Conservation (phyloP, 2,113 vertebrate genomes). For the Harpagus bidentatus region DNA sequence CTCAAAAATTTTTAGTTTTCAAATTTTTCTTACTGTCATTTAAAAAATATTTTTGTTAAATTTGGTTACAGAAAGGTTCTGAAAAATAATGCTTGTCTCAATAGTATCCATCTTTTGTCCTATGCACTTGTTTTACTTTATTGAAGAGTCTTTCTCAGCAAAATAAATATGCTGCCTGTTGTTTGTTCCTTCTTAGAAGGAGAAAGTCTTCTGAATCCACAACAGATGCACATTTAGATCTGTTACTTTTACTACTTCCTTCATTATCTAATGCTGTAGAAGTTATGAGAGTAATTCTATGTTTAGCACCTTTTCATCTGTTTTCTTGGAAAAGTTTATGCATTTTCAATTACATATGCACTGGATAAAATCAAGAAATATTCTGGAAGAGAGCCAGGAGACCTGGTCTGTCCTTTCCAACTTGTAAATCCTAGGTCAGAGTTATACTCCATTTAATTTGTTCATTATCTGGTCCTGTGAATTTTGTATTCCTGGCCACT, state of each 20-base stretch:
- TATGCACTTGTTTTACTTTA: not conserved
- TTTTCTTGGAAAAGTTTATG: not conserved
- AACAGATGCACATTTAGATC: not conserved
- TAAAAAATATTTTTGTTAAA: not conserved
- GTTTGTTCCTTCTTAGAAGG: not conserved
- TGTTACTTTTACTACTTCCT: not conserved
- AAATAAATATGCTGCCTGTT: not conserved
- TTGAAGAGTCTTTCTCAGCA: not conserved
- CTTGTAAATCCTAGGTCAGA: not conserved
- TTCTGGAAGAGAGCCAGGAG: not conserved
- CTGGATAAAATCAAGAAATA: not conserved
- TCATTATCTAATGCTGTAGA: not conserved
- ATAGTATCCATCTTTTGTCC: not conserved
- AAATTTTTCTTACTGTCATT: not conserved
- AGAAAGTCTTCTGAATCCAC: not conserved
- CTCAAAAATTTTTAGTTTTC: not conserved
- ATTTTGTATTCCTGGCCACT: not conserved
- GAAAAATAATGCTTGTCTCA: not conserved
- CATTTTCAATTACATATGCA: not conserved
- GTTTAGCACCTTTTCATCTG: not conserved
- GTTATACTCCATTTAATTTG: not conserved
- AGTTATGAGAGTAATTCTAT: not conserved
- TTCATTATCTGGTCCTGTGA: not conserved
- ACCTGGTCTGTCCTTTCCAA: not conserved
- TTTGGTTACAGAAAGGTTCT: not conserved